A percentile compares a stretch with the other conserved stretches of the same genome.
phyloP scores from a whole-genome alignment of 2,888 invertebrate genomes.

The Leuctra nigra region DNA sequence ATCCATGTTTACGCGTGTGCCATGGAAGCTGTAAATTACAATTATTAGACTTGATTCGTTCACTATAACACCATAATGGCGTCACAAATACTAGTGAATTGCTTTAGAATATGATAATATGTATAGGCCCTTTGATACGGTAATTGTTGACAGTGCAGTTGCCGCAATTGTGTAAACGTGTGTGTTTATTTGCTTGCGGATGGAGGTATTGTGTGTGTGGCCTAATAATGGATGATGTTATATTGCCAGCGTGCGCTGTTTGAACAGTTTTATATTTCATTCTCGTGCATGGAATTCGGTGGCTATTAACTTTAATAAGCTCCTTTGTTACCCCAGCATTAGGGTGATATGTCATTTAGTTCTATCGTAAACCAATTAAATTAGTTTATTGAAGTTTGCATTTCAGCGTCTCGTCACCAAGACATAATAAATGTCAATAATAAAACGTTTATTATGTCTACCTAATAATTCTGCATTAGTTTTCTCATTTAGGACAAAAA shows the following conservation, averaged over 20 bases:
- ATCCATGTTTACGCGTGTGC: slow-evolving; percentile 10
- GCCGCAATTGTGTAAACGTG: slow-evolving; percentile 12
- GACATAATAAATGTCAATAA: too few species aligned
- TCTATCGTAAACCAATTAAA: too few species aligned
- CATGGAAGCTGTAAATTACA: slow-evolving; percentile 1
- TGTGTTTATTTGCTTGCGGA: background rate
- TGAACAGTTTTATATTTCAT: background rate
- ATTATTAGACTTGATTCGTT: slow-evolving; percentile 4
- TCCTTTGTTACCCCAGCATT: slow-evolving; percentile 3
- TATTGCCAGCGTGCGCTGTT: background rate
- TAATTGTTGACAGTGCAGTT: slow-evolving; percentile 6
- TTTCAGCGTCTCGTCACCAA: too few species aligned
- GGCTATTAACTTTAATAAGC: slow-evolving; percentile 5
- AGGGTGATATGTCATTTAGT: too few species aligned
- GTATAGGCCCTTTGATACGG: slow-evolving; percentile 5
- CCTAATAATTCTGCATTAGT: too few species aligned
- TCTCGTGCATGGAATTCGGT: background rate
- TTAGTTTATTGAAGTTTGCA: too few species aligned
- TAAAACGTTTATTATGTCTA: too few species aligned
- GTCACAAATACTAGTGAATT: slow-evolving; percentile 3
- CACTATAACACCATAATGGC: background rate
- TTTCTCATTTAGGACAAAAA: too few species aligned
- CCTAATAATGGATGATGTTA: background rate
- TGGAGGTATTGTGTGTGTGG: background rate
- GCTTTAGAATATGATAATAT: slow-evolving; percentile 13